Conservation (phyloP, 2,113 vertebrate genomes). For the Aplodontia rufa region DNA sequence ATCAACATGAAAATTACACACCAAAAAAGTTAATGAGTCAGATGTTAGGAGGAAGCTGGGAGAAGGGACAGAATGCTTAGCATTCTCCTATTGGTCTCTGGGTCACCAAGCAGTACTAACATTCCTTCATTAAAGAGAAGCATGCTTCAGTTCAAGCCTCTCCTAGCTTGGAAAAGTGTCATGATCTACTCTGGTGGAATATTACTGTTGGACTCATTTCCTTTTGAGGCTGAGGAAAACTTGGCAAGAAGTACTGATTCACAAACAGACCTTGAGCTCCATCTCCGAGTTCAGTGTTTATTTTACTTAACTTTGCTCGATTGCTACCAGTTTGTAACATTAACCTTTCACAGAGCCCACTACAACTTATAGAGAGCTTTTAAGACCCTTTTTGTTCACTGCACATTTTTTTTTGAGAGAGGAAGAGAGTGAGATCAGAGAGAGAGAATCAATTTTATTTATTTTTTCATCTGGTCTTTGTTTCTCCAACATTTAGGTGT, state of each 20-base stretch:
- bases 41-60: neutral
- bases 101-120: neutral
- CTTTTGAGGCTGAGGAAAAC: constrained; percentile 22
- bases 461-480: too few species aligned
- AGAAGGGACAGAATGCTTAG: neutral
- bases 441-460: too few species aligned
- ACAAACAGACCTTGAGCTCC: neutral
- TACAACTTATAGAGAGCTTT: neutral
- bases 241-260: neutral
- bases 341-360: neutral
- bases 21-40: neutral
- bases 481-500: too few species aligned
- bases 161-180: neutral
- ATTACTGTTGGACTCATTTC: constrained; percentile 2
- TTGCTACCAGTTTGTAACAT: neutral
- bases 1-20: constrained; percentile 12
- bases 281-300: constrained; percentile 29
- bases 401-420: too few species aligned
- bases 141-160: neutral
- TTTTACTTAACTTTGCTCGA: constrained; percentile 14
- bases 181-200: neutral
- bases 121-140: neutral
- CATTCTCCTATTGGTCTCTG: neutral
- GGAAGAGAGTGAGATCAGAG: too few species aligned
- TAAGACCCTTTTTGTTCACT: neutral